Base-by-base conservation (phyloP, 2,113 vertebrate genomes). In the Falco punctatus region DNA sequence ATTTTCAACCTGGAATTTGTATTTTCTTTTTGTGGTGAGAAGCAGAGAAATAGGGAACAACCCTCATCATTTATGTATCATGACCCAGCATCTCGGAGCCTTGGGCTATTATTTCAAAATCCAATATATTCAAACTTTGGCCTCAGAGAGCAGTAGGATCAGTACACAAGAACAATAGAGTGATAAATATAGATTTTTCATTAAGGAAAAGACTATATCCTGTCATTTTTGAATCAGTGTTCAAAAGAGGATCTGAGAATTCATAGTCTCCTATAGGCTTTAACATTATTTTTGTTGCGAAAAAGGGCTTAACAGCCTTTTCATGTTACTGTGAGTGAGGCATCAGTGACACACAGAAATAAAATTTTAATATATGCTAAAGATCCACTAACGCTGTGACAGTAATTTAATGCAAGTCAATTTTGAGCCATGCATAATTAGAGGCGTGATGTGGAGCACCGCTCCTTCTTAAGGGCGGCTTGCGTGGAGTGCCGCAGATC, bases 181-280 rank as follows among this genome's bases (percentile, higher is more conserved):
- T 96, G 94, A 96, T 97, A 96, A 97, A 98, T 97, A 96, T 66
- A 92, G 94, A 97, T 97, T 97, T 98, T 97, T 97, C 90, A 96
- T 97, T 96, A 97, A 96, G 92, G 92, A 95, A 97, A 96, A 97
- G 69, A 92, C 85, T 94, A 64, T 97, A 94, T 95, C 79, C 73
- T 97, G 88, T 96, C 84, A 95, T 28, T 96, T 97, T 96, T 87
- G 88, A 97, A 96, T 97, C 81, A 81, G 69, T 95, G 67, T 81
- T 95, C 55, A 80, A 51, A 96, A 92, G 90, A 93, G 64, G 73
- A 90, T 88, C 91, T 91, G 82, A 96, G 92, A 67, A 95, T 95
- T 97, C 93, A 89, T 66, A 65, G 70, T 62, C 57, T 96, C 38
- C 83, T 88, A 11, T 66, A 80, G 79, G 67, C 38, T 96, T 27